These are phyloP conservation scores for Tanypteryx hageni DNA, from an alignment of 2,888 invertebrate genomes.

Conservation along the genomic window DNA sequence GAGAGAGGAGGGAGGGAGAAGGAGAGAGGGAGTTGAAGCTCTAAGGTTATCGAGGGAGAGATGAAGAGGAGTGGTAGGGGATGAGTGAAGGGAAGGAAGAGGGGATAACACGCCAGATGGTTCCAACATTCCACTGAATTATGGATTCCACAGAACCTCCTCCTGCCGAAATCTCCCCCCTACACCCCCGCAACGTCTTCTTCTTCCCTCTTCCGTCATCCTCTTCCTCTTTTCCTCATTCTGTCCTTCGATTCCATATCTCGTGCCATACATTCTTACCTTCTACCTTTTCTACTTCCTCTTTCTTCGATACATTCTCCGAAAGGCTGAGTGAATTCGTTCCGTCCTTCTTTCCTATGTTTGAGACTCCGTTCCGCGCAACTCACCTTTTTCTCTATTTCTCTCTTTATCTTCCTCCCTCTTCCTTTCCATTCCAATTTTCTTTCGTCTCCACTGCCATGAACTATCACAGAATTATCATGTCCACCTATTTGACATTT, in stretches of 20 bases:
- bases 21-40: not conserved
- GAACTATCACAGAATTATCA: too few relatives aligned
- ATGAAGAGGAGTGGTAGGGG: not conserved
- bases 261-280: too few relatives aligned
- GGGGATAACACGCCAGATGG: constrained; percentile 47
- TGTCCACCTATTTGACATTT: too few relatives aligned
- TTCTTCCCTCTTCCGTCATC: not conserved
- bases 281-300: not conserved
- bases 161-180: not conserved
- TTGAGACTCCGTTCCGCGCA: not conserved
- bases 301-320: not conserved
- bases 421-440: not conserved
- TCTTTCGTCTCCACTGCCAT: not conserved
- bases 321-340: not conserved
- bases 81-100: not conserved
- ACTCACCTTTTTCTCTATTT: not conserved
- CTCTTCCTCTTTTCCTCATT: not conserved
- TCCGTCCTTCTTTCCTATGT: not conserved
- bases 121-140: constrained; percentile 64
- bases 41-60: not conserved
- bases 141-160: constrained; percentile 55
- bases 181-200: not conserved
- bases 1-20: not conserved
- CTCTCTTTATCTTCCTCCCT: too few relatives aligned
- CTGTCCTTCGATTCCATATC: not conserved